These are phyloP conservation scores for Etheostoma perlongum DNA, from an alignment of 2,797 vertebrate species.

Conservation along the genomic window DNA sequence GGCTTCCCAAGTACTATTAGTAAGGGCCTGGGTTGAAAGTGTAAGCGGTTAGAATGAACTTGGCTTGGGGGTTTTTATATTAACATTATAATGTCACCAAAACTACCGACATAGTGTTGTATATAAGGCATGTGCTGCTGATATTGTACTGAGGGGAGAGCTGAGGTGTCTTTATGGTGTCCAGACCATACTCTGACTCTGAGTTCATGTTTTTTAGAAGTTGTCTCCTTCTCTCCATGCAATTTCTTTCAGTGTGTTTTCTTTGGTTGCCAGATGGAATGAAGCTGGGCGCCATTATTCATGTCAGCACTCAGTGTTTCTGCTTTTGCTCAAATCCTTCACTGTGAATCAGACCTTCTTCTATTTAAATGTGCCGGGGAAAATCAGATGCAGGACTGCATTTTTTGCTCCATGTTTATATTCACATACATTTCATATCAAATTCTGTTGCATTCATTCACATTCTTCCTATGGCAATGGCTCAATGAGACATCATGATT, in stretches of 20 bases:
- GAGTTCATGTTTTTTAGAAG: slow-evolving; percentile 23
- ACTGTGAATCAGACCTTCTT: slow-evolving; percentile 34
- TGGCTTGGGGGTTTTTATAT: slow-evolving; percentile 6
- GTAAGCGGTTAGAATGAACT: background rate
- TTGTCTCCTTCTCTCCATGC: slow-evolving; percentile 3
- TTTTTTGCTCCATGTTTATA: background rate
- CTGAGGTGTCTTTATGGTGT: slow-evolving; percentile 3
- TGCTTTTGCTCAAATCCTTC: slow-evolving; percentile 63
- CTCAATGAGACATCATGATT: background rate
- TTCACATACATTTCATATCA: background rate
- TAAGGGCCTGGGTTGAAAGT: background rate
- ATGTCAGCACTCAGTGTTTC: slow-evolving; percentile 67
- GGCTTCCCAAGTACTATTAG: slow-evolving; percentile 5
- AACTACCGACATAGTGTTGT: background rate
- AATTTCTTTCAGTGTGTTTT: slow-evolving; percentile 47
- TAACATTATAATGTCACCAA: background rate
- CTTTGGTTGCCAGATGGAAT: slow-evolving; percentile 60
- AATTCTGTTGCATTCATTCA: background rate
- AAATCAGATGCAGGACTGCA: slow-evolving; percentile 14
- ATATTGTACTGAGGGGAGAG: background rate
- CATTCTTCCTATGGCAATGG: background rate
- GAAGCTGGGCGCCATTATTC: slow-evolving; percentile 60
- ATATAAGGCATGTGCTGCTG: background rate
- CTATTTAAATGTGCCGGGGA: slow-evolving; percentile 8
- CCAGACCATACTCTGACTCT: slow-evolving; percentile 3